Base-by-base conservation (phyloP, 2,113 vertebrate species). In the Dromas ardeola region DNA sequence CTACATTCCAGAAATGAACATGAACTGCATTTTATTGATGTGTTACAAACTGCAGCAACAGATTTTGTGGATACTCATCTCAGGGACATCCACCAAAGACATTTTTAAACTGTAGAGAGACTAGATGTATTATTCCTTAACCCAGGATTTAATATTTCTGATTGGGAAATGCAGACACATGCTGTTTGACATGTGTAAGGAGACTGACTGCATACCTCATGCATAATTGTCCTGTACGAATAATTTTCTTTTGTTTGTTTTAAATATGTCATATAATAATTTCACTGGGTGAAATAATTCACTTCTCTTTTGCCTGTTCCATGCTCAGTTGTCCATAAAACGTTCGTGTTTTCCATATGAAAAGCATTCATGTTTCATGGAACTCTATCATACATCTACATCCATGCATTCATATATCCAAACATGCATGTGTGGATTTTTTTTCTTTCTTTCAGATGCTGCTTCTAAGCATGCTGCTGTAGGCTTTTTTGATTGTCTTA, bases 401-500 rank as follows among this genome's bases (percentile, higher is more conserved):
- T 23, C 30, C 22, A 34, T 36, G 18, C 14, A 59, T n/a, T 38
- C 16, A 15, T 17, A 1, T 30, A 42, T 27, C 19, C 38, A 40
- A 73, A 23, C 25, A 36, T 27, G 1, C 12, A 5, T 10, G 5
- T 25, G 4, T 80, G 38, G 22, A 2, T 1, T 1, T 6, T 65
- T 47, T 87, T 22, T 72, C 65, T 93, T 50, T 58, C 88, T 90
- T 94, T 50, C 67, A 99, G 99, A 99, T 27, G 98, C 99, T 2
- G 99, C 99, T 43, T 99, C 99, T 13, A 99, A 99, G 91, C 99
- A 99, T 4, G 99, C 99, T 0, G 98, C 98, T 3, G 98, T 99
- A n/a, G 99, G 99, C 11, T 99, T 99, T 98, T 99, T 99, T 15
- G 99, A 99, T 96, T 99, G 99, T 74, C 98, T 99, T 76, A 96